Conservation (phyloP, 2,113 vertebrate species). For the Anguilla japonica region DNA sequence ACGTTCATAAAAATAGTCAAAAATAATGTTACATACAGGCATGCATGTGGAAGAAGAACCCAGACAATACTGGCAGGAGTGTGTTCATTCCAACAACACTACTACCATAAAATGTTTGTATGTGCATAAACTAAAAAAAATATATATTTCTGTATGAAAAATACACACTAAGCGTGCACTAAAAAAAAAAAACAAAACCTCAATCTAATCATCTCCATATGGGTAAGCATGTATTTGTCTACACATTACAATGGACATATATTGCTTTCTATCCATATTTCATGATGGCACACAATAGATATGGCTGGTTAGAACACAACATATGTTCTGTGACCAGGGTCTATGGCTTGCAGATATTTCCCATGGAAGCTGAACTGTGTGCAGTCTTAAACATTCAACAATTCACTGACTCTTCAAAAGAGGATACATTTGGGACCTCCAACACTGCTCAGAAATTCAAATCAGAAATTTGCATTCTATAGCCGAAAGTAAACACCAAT, state of each 20-base stretch:
- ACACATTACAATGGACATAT: background rate
- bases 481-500: too few species aligned
- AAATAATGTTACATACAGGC: background rate
- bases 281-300: background rate
- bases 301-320: constrained; percentile 21
- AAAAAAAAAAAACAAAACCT: background rate
- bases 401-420: background rate
- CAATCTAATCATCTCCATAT: background rate
- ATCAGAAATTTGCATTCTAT: too few species aligned
- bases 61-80: background rate
- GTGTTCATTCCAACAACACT: background rate
- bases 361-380: too few species aligned
- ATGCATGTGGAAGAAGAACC: constrained; percentile 41
- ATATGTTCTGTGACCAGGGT: constrained; percentile 18
- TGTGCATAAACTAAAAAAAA: background rate
- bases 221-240: background rate
- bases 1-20: background rate
- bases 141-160: background rate
- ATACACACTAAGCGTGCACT: background rate
- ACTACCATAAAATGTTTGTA: too few species aligned
- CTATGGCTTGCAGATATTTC: constrained; percentile 25
- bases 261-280: constrained; percentile 20
- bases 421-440: background rate
- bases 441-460: constrained; percentile 19
- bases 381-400: too few species aligned